Evolutionary conservation across 2,113 vertebrate genomes (phyloP).

Genomic region (Regulus satrapa): DNA sequence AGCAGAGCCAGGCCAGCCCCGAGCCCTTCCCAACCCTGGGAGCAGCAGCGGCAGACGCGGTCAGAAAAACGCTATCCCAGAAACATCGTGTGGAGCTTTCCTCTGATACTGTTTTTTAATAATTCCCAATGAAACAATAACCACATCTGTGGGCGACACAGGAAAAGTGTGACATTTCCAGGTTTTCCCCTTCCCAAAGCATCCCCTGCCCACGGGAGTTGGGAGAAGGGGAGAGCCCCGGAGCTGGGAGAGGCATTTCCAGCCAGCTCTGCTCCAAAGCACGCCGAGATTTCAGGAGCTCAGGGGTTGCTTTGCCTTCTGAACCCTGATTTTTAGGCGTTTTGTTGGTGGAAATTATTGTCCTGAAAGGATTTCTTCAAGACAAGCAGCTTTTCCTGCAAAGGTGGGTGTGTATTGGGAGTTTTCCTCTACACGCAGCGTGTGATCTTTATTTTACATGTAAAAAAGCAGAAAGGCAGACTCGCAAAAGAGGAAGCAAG

Average conservation of each 20-base stretch:
- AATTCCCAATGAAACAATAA: background rate
- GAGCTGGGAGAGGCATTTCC: background rate
- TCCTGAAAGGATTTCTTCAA: background rate
- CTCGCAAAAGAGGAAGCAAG: background rate
- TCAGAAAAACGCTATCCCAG: background rate
- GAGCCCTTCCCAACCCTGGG: accelerated
- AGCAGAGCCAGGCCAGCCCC: background rate
- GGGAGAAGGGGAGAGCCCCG: background rate
- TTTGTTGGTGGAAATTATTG: background rate
- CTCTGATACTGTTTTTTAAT: background rate
- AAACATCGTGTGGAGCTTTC: background rate
- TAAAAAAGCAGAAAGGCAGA: background rate
- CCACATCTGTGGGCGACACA: accelerated
- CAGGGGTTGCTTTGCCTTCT: accelerated
- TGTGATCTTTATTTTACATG: background rate
- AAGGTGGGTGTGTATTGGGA: background rate
- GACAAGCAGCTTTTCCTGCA: background rate
- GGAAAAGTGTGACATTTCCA: accelerated
- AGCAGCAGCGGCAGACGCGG: accelerated
- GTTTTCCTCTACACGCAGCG: accelerated
- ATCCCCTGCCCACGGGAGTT: background rate
- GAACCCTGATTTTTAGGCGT: background rate
- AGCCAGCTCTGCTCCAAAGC: background rate
- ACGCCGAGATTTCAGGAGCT: background rate
- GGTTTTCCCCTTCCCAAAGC: background rate